phyloP scores from a whole-genome alignment of 2,888 invertebrate species.

The Oscheius sp. region DNA sequence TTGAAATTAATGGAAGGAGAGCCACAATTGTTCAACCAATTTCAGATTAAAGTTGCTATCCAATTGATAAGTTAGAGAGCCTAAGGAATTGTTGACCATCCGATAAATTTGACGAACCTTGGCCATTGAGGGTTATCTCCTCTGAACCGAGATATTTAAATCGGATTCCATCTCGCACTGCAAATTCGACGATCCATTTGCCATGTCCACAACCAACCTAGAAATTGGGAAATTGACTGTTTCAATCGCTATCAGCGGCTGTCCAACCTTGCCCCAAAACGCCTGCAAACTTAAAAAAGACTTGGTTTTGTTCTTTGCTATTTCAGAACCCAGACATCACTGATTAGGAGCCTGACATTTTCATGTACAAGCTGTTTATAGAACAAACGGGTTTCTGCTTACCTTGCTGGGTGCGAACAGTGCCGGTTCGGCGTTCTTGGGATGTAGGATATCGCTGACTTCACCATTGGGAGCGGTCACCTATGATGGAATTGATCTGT shows the following conservation, averaged over 20 bases:
- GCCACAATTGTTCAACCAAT: slow-evolving; percentile 43
- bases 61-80: slow-evolving; percentile 43
- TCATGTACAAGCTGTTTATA: no score
- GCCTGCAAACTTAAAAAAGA: no score
- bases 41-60: slow-evolving; percentile 33
- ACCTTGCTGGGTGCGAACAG: slow-evolving; percentile 47
- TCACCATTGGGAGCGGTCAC: slow-evolving; percentile 55
- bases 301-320: no score
- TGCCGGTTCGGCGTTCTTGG: slow-evolving; percentile 37
- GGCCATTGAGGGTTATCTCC: slow-evolving; percentile 45
- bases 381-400: not conserved
- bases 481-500: slow-evolving; percentile 11
- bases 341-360: no score
- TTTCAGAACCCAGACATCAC: no score
- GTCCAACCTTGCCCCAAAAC: no score
- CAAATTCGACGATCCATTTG: slow-evolving; percentile 48
- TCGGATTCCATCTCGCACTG: slow-evolving; percentile 42
- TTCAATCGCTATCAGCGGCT: not conserved
- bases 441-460: slow-evolving; percentile 45
- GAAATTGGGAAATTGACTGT: slow-evolving; percentile 18
- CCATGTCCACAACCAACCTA: slow-evolving; percentile 58
- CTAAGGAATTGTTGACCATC: slow-evolving; percentile 27
- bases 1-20: slow-evolving; percentile 38
- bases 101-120: slow-evolving; percentile 37
- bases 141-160: slow-evolving; percentile 42